A percentile compares a stretch with the other conserved stretches of the same genome.
Conservation (phyloP, 2,113 vertebrate species). For the Cololabis saira region DNA sequence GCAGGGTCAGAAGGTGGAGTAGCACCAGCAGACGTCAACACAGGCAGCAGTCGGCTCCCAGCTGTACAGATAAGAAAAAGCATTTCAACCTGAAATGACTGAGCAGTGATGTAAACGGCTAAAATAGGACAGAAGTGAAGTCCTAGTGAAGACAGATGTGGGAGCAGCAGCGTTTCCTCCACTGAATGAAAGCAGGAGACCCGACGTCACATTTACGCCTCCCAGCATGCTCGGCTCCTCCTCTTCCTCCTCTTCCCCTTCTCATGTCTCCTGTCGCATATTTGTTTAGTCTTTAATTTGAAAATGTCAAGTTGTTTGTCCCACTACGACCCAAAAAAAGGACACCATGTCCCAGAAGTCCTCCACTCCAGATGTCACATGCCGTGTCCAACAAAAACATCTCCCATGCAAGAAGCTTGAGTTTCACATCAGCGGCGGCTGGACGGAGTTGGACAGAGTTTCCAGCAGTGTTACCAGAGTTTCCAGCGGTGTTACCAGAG, state of each 20-base stretch:
- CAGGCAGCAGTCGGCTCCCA: no score
- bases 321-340: constrained; percentile 35
- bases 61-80: no score
- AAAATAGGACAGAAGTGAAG: no score
- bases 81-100: no score
- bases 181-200: not conserved
- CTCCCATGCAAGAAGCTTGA: constrained; percentile 53
- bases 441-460: not conserved
- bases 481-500: constrained; percentile 78
- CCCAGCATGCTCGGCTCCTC: constrained; percentile 4
- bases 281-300: constrained; percentile 16
- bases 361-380: constrained; percentile 33
- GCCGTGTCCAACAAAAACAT: constrained; percentile 30
- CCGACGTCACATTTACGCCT: not conserved
- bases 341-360: constrained; percentile 13
- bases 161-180: constrained; percentile 7
- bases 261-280: not conserved
- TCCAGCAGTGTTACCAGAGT: constrained; percentile 79
- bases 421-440: not conserved
- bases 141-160: no score
- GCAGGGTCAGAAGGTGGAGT: no score
- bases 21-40: no score
- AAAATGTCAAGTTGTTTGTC: constrained; percentile 67
- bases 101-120: no score
- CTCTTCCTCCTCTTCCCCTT: not conserved